Base-by-base conservation (phyloP, 2,113 vertebrate species). In the Eptesicus fuscus region DNA sequence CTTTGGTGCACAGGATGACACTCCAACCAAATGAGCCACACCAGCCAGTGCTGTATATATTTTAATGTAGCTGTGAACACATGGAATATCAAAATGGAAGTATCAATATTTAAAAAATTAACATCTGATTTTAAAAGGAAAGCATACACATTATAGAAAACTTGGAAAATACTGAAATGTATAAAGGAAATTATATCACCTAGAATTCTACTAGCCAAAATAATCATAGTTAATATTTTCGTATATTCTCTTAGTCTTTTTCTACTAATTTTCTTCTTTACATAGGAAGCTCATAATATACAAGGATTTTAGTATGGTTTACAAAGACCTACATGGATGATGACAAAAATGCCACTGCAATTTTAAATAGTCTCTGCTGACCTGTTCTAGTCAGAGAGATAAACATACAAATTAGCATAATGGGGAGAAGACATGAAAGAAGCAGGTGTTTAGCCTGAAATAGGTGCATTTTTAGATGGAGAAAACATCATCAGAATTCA, bases 101-200 rank as follows among this genome's bases (percentile, higher is more conserved):
- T 35, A 94, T 53, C 23, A 69, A 16, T 69, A 76, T 37, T 84
- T 93, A 87, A 71, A 63, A 93, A 87, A 56, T 56, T 35, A 92
- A n/a, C 37, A 77, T 65, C 28, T 85, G 35, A 88, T 56, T 96
- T 88, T 77, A 94, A 89, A 92, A 93, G 63, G 44, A 78, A 92
- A 92, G 51, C 14, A 61, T 47, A 70, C 2, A 56, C 5, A 59
- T 76, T 73, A 74, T 42, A 94, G 79, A 88, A 94, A 82, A 83
- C 20, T 44, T 80, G 32, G 42, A 89, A 96, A 86, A 93, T 53
- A 56, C 32, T 82, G 67, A 93, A 83, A 90, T 49, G 35, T 37
- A 23, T 59, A 40, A 82, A 91, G 44, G 42, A 91, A 96, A 93
- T n/a, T 90, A 42, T 94, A 51, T 74, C 53, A 76, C 30, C 40